Base-by-base conservation (phyloP, 2,113 vertebrate species). In the Brachirus orientalis region DNA sequence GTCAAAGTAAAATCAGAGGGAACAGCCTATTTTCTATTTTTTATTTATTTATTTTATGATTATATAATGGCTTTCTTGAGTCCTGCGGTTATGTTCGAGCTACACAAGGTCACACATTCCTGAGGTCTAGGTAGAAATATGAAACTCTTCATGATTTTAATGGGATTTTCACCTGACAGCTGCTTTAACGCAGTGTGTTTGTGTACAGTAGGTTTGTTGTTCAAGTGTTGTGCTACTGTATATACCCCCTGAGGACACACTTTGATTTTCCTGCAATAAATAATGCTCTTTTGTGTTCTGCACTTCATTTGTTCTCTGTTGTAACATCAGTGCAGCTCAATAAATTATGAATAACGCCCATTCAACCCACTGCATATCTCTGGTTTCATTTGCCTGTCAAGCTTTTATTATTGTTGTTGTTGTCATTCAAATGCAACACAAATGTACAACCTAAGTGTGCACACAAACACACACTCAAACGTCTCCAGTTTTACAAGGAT, bases 221-320 rank as follows among this genome's bases (percentile, higher is more conserved):
- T 18, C 12, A 37, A 58, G 52, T 67, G 65, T 60, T 69, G 76
- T 77, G 73, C 63, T 75, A 77, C 66, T 76, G 69, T 79, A 83
- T 66, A 68, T 48, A 18, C 16, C 62, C 85, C 68, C 64, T 35
- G 69, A 60, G 79, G 84, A 77, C 74, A 53, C 51, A 69, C 84
- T 85, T 86, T 87, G 77, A 83, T 86, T 84, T 62, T 28, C 72
- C 57, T 69, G 72, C 84, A 86, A 89, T 91, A 86, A 91, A 91
- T 89, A 88, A 90, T 90, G 87, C 88, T 88, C 86, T 90, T 90
- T 87, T 80, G 79, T 85, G 66, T 85, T 84, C 73, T 66, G 59
- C 59, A 82, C 82, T 87, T 86, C 80, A 84, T 80, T 89, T 87
- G 71, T 85, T 88, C 75, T 77, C 76, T 70, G 79, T 89, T 85